Conservation (phyloP, 1,140 invertebrate species). For the Scaptomyza graminum region DNA sequence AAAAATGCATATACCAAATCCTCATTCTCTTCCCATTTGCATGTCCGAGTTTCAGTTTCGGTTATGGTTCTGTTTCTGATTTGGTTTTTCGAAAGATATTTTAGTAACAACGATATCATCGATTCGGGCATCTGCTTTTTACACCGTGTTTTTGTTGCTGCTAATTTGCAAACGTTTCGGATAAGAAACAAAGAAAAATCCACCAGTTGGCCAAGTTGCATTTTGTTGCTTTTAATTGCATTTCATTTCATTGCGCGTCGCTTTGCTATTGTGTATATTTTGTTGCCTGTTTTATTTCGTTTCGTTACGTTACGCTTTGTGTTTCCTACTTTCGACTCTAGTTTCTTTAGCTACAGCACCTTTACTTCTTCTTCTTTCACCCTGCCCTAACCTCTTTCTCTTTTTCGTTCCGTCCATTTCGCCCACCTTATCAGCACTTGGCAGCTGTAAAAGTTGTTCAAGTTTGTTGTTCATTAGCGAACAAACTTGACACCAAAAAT, state of each 20-base stretch:
- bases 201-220: conserved; percentile 12
- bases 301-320: neutral
- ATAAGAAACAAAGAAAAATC: neutral
- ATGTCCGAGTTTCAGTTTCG: conserved; percentile 46
- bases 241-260: conserved; percentile 65
- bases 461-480: conserved; percentile 78
- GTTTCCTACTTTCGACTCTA: neutral
- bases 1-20: conserved; percentile 24
- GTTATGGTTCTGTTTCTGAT: conserved; percentile 6
- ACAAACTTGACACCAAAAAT: conserved; percentile 51
- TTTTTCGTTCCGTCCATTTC: too few relatives aligned
- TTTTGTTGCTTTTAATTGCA: conserved; percentile 74
- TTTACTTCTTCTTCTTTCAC: neutral
- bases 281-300: conserved; percentile 38
- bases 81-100: neutral
- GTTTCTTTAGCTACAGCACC: neutral
- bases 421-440: neutral
- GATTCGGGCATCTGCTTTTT: conserved; percentile 10
- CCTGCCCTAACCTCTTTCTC: neutral
- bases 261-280: conserved; percentile 54
- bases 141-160: conserved; percentile 1
- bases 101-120: conserved; percentile 21
- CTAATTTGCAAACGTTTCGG: conserved; percentile 23
- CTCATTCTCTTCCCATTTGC: conserved; percentile 57
- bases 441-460: conserved; percentile 41